These are phyloP conservation scores for Taurulus bubalis DNA, from an alignment of 2,113 vertebrate species.

Conservation along the genomic window DNA sequence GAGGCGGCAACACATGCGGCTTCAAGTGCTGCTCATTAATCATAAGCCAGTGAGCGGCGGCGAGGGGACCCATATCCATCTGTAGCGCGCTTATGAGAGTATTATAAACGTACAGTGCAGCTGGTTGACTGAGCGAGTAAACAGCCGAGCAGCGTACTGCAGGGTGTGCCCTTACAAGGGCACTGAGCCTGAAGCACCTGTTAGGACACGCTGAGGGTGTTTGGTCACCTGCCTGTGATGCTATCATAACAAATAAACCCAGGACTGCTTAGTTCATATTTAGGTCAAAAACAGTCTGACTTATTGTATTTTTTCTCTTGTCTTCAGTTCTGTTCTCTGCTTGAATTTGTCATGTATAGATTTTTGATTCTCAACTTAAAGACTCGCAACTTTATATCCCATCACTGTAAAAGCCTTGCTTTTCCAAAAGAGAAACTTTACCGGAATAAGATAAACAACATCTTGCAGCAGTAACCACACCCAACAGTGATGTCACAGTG, in stretches of 20 bases:
- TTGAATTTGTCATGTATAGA: not conserved
- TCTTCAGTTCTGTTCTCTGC: not conserved
- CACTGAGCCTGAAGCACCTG: conserved; percentile 73
- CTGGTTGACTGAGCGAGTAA: conserved; percentile 72
- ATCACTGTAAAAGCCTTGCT: not conserved
- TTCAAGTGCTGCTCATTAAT: conserved; percentile 82
- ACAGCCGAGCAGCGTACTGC: conserved; percentile 54
- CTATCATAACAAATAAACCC: conserved; percentile 9
- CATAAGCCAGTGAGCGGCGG: conserved; percentile 65
- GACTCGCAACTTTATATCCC: not conserved
- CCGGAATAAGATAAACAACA: not conserved
- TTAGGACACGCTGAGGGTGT: conserved; percentile 49
- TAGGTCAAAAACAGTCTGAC: not conserved
- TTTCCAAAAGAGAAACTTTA: not conserved
- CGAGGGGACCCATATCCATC: conserved; percentile 69
- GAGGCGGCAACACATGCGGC: conserved; percentile 71
- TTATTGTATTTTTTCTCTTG: not conserved
- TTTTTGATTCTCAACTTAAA: not conserved
- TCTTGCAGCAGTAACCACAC: not conserved
- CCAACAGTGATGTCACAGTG: not conserved
- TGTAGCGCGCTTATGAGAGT: conserved; percentile 75
- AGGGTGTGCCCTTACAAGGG: conserved; percentile 73
- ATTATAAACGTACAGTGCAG: conserved; percentile 75
- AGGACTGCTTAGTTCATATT: conserved; percentile 10
- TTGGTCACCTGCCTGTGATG: conserved; percentile 45